A percentile compares a stretch with the other conserved stretches of the same genome.
Conservation (phyloP, 2,113 vertebrate genomes). For the Myrmophylax atrothorax region DNA sequence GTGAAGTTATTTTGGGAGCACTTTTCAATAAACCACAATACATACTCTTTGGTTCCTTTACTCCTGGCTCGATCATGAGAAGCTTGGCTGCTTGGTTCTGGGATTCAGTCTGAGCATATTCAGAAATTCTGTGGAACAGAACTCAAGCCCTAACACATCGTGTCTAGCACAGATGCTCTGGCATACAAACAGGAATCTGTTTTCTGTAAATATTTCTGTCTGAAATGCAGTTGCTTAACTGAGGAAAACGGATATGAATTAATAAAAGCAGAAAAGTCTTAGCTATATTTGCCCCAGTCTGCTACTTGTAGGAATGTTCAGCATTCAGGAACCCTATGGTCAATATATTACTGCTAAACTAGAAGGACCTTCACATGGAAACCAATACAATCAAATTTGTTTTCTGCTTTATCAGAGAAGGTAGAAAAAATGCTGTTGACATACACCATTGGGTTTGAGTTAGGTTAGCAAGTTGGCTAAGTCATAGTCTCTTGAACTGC, state of each 20-base stretch:
- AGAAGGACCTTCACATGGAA: background rate
- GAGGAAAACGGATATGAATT: background rate
- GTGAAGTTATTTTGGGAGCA: background rate
- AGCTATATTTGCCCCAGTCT: background rate
- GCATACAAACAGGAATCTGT: slow-evolving; percentile 11
- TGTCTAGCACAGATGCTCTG: background rate
- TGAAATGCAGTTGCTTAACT: slow-evolving; percentile 18
- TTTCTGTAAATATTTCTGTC: slow-evolving; percentile 32
- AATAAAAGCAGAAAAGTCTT: background rate
- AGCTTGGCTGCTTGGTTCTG: background rate
- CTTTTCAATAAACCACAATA: background rate
- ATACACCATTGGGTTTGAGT: background rate
- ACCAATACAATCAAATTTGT: background rate
- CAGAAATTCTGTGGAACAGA: background rate
- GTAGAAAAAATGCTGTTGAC: background rate
- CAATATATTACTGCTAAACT: background rate
- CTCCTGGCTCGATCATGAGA: background rate
- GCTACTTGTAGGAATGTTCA: background rate
- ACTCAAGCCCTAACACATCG: background rate
- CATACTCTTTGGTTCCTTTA: background rate
- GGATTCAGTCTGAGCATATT: background rate
- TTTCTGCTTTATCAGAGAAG: background rate
- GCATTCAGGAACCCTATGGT: background rate
- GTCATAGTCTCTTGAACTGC: background rate
- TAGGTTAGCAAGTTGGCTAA: background rate